Percentiles rank a stretch among this genome's conserved stretches.
phyloP scores from a whole-genome alignment of 2,888 invertebrate genomes.

The Temnothorax unifasciatus region DNA sequence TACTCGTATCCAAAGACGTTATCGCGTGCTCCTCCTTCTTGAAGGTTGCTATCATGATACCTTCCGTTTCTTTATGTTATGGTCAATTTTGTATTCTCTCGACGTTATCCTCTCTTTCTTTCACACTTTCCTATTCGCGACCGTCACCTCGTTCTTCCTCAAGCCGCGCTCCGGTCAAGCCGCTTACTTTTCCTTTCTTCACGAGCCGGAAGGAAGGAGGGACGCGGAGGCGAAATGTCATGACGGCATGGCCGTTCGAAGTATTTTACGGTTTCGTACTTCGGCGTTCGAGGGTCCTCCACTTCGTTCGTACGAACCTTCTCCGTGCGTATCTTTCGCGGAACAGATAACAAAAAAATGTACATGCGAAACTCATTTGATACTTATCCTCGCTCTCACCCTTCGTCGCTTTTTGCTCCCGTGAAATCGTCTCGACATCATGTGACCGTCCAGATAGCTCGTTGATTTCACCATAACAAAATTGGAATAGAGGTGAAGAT shows the following conservation, averaged over 20 bases:
- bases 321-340: conserved; percentile 27
- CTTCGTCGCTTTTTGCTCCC: conserved; percentile 15
- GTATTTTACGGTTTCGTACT: conserved; percentile 71
- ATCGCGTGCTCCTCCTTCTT: conserved; percentile 68
- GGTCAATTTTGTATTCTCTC: conserved; percentile 77
- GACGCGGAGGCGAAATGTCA: conserved; percentile 61
- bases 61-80: conserved; percentile 75
- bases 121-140: conserved; percentile 41
- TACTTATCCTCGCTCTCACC: conserved; percentile 58
- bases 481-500: conserved; percentile 49
- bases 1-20: conserved; percentile 74
- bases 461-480: conserved; percentile 62
- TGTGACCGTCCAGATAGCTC: conserved; percentile 31
- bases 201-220: conserved; percentile 63
- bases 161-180: conserved; percentile 51
- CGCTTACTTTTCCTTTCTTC: conserved; percentile 64
- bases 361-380: conserved; percentile 72
- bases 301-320: conserved; percentile 22
- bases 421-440: conserved; percentile 25
- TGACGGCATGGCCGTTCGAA: conserved; percentile 44
- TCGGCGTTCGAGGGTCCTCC: conserved; percentile 34
- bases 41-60: conserved; percentile 69
- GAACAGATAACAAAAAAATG: conserved; percentile 72
- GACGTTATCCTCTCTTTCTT: conserved; percentile 64
- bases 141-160: conserved; percentile 11